These are phyloP conservation scores for Elaphurus davidianus DNA, from an alignment of 2,113 vertebrate species.

Conservation along the genomic window DNA sequence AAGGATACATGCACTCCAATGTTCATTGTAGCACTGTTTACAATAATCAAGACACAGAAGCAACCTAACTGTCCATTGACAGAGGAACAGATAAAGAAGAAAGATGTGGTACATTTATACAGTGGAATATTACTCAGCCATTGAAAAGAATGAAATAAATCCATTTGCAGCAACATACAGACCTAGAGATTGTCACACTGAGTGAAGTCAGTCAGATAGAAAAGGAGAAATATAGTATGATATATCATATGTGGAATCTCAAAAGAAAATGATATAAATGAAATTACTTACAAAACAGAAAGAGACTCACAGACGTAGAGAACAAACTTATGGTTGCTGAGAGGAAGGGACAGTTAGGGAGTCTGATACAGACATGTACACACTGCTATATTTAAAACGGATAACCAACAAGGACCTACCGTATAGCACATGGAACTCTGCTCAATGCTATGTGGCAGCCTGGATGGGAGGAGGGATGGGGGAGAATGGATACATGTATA, in stretches of 20 bases:
- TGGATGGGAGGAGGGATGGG: not conserved
- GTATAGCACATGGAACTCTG: not conserved
- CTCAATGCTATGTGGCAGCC: not conserved
- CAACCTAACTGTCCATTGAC: not conserved
- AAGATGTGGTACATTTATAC: not conserved
- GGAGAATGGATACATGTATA: not conserved
- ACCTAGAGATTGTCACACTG: not conserved
- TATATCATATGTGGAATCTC: not conserved
- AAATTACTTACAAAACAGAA: not conserved
- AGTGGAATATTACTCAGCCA: not conserved
- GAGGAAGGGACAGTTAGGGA: not conserved
- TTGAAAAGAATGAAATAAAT: not conserved
- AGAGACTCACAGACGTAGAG: not conserved
- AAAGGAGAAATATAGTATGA: not conserved
- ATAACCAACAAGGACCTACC: not conserved
- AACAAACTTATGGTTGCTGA: not conserved
- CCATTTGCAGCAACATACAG: not conserved
- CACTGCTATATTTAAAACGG: not conserved
- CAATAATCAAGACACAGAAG: not conserved
- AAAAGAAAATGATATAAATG: not conserved
- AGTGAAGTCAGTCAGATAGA: not conserved
- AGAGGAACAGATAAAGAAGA: not conserved
- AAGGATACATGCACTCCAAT: not conserved
- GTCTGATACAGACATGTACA: not conserved
- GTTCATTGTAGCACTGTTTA: not conserved